Conservation (phyloP, 1,140 invertebrate genomes). For the Bombus impatiens region DNA sequence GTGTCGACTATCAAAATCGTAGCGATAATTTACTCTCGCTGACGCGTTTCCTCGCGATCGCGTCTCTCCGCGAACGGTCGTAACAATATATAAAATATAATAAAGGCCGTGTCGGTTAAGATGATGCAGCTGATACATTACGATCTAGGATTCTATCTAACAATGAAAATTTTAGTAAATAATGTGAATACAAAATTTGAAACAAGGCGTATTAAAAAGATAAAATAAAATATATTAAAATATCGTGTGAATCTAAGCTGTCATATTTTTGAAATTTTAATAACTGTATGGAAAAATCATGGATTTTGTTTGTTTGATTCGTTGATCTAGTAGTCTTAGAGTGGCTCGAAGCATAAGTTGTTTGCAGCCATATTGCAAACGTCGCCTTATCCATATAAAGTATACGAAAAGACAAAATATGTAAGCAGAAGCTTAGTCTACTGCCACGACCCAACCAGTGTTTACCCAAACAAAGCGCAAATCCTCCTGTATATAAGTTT, state of each 20-base stretch:
- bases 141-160: not conserved
- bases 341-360: not conserved
- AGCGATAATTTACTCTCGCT: too few species aligned
- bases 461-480: not conserved
- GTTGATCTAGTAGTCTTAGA: not conserved
- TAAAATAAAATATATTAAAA: not conserved
- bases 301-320: not conserved
- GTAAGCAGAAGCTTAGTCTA: constrained; percentile 21
- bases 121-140: not conserved
- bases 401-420: constrained; percentile 16
- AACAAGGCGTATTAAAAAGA: not conserved
- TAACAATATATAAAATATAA: too few species aligned
- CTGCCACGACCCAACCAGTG: not conserved
- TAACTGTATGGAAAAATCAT: not conserved
- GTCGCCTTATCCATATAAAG: not conserved
- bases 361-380: not conserved
- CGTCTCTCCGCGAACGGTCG: too few species aligned
- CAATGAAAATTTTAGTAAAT: not conserved
- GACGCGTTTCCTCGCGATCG: too few species aligned
- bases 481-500: not conserved
- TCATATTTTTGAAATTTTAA: not conserved
- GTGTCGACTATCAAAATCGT: too few species aligned
- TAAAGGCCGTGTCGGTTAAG: too few species aligned
- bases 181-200: not conserved
- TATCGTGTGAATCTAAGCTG: not conserved